These are phyloP conservation scores for Clamator glandarius DNA, from an alignment of 2,797 vertebrate genomes.

Conservation along the genomic window DNA sequence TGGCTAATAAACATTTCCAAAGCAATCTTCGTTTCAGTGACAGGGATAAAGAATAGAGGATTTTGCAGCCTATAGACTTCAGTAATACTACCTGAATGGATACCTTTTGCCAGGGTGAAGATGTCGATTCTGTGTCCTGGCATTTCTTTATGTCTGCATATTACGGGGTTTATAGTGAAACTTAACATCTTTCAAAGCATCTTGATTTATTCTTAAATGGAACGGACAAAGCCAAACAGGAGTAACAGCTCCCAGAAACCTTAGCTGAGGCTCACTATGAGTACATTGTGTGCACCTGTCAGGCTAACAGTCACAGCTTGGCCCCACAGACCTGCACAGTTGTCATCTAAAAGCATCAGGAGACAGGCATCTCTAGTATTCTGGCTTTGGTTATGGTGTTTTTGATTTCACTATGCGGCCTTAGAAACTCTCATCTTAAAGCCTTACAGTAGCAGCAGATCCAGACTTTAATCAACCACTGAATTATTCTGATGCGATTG, in stretches of 20 bases:
- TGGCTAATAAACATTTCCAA: neutral
- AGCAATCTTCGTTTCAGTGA: neutral
- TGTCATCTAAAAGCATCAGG: neutral
- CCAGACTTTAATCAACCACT: neutral
- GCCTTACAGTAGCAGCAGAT: neutral
- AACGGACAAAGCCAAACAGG: neutral
- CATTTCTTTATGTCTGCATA: neutral
- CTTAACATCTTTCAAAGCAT: neutral
- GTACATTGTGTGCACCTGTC: rapidly evolving
- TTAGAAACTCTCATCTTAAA: neutral
- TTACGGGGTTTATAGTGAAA: neutral
- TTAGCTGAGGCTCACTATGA: neutral
- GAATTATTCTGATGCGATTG: neutral
- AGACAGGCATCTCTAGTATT: neutral
- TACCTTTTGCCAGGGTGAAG: neutral
- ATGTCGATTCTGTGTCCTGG: neutral
- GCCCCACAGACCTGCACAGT: neutral
- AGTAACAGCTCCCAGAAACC: neutral
- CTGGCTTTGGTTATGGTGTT: neutral
- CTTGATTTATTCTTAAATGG: neutral
- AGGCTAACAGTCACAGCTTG: neutral
- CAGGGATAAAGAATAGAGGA: neutral
- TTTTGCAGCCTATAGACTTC: neutral
- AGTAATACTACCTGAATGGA: neutral
- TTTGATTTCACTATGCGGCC: neutral